Base-by-base conservation (phyloP, 1,140 invertebrate species). In the Colletes latitarsis region DNA sequence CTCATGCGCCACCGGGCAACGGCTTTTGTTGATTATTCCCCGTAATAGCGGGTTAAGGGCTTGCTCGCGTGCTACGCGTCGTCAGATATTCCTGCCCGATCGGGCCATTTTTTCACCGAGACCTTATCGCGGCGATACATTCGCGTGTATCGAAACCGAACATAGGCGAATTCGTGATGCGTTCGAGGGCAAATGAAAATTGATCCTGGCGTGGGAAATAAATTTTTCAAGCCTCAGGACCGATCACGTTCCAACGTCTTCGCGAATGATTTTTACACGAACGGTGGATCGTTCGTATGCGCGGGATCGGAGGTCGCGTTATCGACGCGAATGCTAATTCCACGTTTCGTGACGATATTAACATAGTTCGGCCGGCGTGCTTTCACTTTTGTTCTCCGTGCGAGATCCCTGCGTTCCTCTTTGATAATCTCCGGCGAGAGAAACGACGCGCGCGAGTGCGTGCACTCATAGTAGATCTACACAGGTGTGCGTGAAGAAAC, bases 301-400 rank as follows among this genome's bases (percentile, higher is more conserved):
- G 53, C 5, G n/a, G 21, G 9, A 68, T 14, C 8, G 21, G 1
- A n/a, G 4, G n/a, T 1, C 52, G 46, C 39, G 49, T 78, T 73
- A 64, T 73, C 68, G 68, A 17, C 10, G 1, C 12, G 49, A 15
- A 55, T 10, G 46, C 19, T 14, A 73, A 53, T 53, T 6, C 14
- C 21, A 2, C 10, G 49, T n/a, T 78, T 53, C 68, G 58, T 53
- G 68, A 71, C 46, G 5, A 14, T 19, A 63, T 55, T 30, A 57
- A 67, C 52, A 53, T 21, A n/a, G 12, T 58, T 58, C n/a, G 17
- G n/a, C 9, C 49, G 57, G 1, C 8, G 58, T 43, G 39, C 73
- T 67, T 76, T 67, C 74, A 57, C 63, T 67, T 77, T 77, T 58
- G n/a, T 19, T 17, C 30, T n/a, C n/a, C 41, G 6, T 49, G 58